Evolutionary conservation across 2,888 invertebrate species (phyloP), one percentile per base, ranked within the genome.

Genomic region (Brachynemurus nebulosus): DNA sequence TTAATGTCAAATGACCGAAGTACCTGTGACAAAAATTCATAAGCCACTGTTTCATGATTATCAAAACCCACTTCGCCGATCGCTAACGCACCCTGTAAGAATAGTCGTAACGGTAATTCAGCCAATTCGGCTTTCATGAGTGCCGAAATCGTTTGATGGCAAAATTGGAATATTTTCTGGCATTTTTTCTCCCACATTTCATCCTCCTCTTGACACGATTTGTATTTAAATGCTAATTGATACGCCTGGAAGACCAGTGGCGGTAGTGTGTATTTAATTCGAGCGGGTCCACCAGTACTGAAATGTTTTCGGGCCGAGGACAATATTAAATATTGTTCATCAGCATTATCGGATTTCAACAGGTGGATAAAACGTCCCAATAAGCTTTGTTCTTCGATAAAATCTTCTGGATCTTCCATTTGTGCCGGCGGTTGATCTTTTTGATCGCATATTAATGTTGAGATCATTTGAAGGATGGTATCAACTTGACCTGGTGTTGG

Each of bases 101-200:
- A 98, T 42, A 98, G 66, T 50, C 97, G 74, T 33, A 98, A 68
- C 0, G 97, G 92, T 45, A 98, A 64, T 59, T 98, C 97, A 0
- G 95, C 86, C 36, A 92, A 68, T 60, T 97, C 97, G 0, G 92
- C 93, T 63, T 97, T 96, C 42, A 93, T 90, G 41, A 98, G 69
- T 46, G 89, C 88, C 18, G 83, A 85, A 56, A 98, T 91, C 1
- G 95, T 96, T 56, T 90, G 86, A 62, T 95, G 95, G 59, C 93
- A 96, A 63, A 96, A 97, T 66, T 96, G 91, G 69, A 98, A 91
- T 52, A 98, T 93, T 67, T 96, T 97, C 62, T 89, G 86, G 57
- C 96, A 92, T 61, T 98, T 97, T 65, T 92, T 95, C 64, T 95
- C 90, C 96, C 97, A 98, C 71, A 92, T 88, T 44, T 89, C 89